A percentile compares a stretch with the other conserved stretches of the same genome.
These are phyloP conservation scores for Sisor rabdophorus DNA, from an alignment of 2,113 vertebrate species.

Conservation along the genomic window DNA sequence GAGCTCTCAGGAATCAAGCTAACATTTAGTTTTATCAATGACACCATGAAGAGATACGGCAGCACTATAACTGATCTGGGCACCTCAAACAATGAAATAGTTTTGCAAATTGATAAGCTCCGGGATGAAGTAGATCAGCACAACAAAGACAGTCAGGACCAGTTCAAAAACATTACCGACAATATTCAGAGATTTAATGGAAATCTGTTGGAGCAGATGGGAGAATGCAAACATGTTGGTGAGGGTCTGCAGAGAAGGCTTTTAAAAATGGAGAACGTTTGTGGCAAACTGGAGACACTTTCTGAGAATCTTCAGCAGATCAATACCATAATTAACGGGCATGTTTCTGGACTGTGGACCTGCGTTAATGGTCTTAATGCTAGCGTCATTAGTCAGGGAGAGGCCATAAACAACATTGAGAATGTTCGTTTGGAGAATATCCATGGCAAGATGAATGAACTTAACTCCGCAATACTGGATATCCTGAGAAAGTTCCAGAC, in stretches of 20 bases:
- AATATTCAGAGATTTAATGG: constrained; percentile 64
- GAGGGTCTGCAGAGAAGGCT: constrained; percentile 73
- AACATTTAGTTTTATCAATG: constrained; percentile 77
- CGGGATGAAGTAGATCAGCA: constrained; percentile 72
- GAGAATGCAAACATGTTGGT: constrained; percentile 63
- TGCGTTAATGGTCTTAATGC: constrained; percentile 77
- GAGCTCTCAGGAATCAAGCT: constrained; percentile 72
- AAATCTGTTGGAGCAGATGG: constrained; percentile 64
- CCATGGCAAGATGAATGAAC: constrained; percentile 62
- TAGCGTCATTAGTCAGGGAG: constrained; percentile 68
- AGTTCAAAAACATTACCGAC: constrained; percentile 63
- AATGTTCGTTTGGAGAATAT: constrained; percentile 69
- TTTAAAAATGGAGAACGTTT: constrained; percentile 79
- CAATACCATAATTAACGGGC: constrained; percentile 77
- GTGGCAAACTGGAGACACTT: constrained; percentile 73
- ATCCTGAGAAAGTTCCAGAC: constrained; percentile 68
- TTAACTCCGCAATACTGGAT: constrained; percentile 77
- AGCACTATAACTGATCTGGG: constrained; percentile 70
- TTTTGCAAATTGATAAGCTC: constrained; percentile 77
- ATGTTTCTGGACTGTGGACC: constrained; percentile 81
- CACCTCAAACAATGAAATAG: constrained; percentile 70
- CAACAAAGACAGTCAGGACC: constrained; percentile 65
- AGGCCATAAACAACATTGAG: constrained; percentile 73
- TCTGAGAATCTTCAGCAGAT: constrained; percentile 74
- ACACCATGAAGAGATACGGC: constrained; percentile 76